Conservation (phyloP, 2,113 vertebrate genomes). For the Ptychochromis oligacanthus region DNA sequence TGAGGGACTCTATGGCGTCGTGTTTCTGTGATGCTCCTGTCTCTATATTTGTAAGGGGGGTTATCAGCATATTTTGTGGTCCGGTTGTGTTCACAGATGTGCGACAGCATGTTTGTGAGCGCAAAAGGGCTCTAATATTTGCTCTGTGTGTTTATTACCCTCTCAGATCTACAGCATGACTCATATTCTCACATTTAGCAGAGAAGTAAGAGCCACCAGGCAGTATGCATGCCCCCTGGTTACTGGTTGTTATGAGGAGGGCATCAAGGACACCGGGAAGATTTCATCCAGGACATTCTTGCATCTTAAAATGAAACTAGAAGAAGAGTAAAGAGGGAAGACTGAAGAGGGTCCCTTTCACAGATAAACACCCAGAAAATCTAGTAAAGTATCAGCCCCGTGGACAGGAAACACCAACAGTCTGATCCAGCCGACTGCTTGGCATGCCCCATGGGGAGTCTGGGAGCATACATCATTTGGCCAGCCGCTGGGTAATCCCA, state of each 20-base stretch:
- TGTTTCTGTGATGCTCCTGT: conserved; percentile 18
- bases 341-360: conserved; percentile 9
- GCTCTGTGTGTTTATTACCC: conserved; percentile 48
- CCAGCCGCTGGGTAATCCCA: conserved; percentile 49
- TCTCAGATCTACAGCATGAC: conserved; percentile 38
- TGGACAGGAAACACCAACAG: conserved; percentile 35
- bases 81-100: conserved; percentile 10
- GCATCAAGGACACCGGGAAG: conserved; percentile 7
- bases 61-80: conserved; percentile 7
- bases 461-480: conserved; percentile 54
- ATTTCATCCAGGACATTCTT: conserved; percentile 33
- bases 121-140: conserved; percentile 37
- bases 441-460: conserved; percentile 36
- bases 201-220: conserved; percentile 28
- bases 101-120: conserved; percentile 22
- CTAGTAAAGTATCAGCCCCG: conserved; percentile 6
- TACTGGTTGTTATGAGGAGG: neutral
- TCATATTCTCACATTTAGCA: conserved; percentile 70
- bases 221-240: conserved; percentile 13
- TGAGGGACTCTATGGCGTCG: conserved; percentile 9
- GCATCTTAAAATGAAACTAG: neutral
- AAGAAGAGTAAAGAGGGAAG: neutral
- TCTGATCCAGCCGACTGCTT: conserved; percentile 24
- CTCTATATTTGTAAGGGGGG: neutral
- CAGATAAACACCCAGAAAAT: conserved; percentile 31